phyloP scores from a whole-genome alignment of 2,113 vertebrate genomes.

The Galeopterus variegatus region DNA sequence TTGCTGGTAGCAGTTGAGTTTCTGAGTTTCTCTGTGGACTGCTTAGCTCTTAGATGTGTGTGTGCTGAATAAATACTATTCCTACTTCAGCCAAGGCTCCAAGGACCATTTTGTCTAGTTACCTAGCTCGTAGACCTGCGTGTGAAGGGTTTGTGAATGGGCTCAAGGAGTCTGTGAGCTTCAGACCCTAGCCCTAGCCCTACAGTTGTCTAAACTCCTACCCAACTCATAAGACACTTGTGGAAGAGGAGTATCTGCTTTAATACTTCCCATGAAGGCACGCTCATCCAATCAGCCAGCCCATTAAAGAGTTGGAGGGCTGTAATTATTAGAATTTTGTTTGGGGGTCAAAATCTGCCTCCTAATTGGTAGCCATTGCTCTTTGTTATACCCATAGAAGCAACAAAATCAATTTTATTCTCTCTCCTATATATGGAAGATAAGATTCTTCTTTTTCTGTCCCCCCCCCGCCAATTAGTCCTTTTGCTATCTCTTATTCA shows the following conservation, averaged over 20 bases:
- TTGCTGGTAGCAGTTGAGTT: no score
- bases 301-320: neutral
- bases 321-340: conserved; percentile 24
- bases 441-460: neutral
- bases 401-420: conserved; percentile 1
- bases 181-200: no score
- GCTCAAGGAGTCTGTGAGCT: no score
- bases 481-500: neutral
- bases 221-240: neutral
- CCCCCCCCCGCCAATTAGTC: neutral
- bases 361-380: neutral
- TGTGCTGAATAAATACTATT: no score
- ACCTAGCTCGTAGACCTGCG: no score
- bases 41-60: no score
- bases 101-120: no score
- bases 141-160: no score
- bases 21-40: no score
- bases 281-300: neutral
- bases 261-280: neutral
- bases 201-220: neutral
- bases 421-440: conserved; percentile 10
- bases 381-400: neutral
- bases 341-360: neutral
- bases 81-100: no score
- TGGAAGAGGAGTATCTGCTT: neutral